Base-by-base conservation (phyloP, 2,113 vertebrate species). In the Lepus timidus region DNA sequence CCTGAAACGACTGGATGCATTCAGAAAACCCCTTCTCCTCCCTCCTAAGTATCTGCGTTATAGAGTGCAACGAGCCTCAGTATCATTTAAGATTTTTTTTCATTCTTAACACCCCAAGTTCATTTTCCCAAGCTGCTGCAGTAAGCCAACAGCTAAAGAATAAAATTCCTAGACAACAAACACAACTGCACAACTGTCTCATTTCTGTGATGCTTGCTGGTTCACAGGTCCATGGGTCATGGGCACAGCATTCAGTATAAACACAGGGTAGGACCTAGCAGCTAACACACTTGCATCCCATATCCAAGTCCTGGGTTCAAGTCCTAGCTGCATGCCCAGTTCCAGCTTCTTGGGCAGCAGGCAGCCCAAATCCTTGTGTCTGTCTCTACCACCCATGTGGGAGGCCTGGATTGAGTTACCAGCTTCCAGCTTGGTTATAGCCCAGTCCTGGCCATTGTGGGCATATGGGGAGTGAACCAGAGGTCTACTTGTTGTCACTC, bases 11-110 rank as follows among this genome's bases (percentile, higher is more conserved):
- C 8, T 22, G 23, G 58, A 55, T 22, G 29, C 39, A 85, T 29
- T 52, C 89, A 76, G 39, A 80, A 88, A 27, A 65, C 2, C 4
- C 9, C 22, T 5, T 58, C 44, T 16, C 76, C 58, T 11, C 1
- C 51, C 31, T 65, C 67, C n/a, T 36, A 55, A 64, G 90, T 88
- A 9, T 25, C 14, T 39, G 36, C 31, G 9, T 22, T 55, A 61
- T 1, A 76, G 22, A 85, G n/a, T 9, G 29, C 61, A 55, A 52
- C 2, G 23, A 90, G 86, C 23, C 52, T 75, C 65, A 36, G 7
- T n/a, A 75, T 61, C 83, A 90, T 73, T 17, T 61, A 25, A 82
- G 79, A 44, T 33, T n/a, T 23, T 82, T 85, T 95, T 95, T 90
- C 16, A 68, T 58, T 79, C 55, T 92, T 33, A 71, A 82, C 17